Percentiles rank a stretch among this genome's conserved stretches.
phyloP scores from a whole-genome alignment of 1,140 invertebrate genomes.

The Drosophila auraria region DNA sequence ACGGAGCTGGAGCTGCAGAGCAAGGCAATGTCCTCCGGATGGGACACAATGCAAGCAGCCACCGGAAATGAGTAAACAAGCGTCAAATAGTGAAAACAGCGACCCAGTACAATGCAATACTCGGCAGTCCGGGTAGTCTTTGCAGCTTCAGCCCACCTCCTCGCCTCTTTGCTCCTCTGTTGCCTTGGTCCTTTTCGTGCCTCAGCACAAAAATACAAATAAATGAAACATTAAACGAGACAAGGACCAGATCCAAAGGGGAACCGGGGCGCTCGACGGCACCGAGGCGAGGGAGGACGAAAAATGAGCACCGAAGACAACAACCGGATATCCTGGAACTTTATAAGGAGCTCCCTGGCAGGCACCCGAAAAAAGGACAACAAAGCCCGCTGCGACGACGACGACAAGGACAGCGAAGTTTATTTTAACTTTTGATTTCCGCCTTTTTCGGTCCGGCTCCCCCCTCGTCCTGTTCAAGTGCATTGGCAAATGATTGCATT shows the following conservation, averaged over 20 bases:
- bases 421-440: conserved; percentile 84
- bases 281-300: conserved; percentile 48
- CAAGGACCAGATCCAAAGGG: conserved; percentile 43
- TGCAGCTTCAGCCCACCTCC: conserved; percentile 9
- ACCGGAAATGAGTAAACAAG: conserved; percentile 83
- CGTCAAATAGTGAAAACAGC: conserved; percentile 81
- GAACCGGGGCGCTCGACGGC: neutral
- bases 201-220: conserved; percentile 54
- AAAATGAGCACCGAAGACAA: conserved; percentile 81
- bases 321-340: conserved; percentile 83
- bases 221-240: conserved; percentile 83
- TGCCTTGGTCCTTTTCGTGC: conserved; percentile 29
- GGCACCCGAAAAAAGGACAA: conserved; percentile 63
- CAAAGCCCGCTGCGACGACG: conserved; percentile 26
- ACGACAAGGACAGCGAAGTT: conserved; percentile 64
- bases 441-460: conserved; percentile 38
- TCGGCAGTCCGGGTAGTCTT: conserved; percentile 27
- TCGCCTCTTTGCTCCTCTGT: neutral
- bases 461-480: conserved; percentile 11
- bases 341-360: conserved; percentile 68
- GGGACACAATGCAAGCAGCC: conserved; percentile 58
- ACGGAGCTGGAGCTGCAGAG: conserved; percentile 19
- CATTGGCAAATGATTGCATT: conserved; percentile 58
- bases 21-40: conserved; percentile 43
- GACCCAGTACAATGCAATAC: conserved; percentile 51